Conservation (phyloP, 2,797 vertebrate genomes). For the Chaenodraco wilsoni region DNA sequence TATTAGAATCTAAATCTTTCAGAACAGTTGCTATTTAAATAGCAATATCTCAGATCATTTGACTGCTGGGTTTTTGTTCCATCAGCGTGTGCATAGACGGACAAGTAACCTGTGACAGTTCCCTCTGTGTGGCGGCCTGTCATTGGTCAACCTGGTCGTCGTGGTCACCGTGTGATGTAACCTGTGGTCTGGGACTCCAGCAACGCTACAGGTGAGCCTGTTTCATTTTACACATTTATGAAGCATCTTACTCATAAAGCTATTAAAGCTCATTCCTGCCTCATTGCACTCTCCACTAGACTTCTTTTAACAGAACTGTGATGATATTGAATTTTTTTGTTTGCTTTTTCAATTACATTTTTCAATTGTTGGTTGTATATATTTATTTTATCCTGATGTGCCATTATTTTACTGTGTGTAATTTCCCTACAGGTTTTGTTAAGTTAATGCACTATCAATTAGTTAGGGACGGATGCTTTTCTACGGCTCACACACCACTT, state of each 20-base stretch:
- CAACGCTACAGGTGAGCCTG: slow-evolving; percentile 87
- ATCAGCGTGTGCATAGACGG: slow-evolving; percentile 86
- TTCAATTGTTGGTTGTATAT: neutral
- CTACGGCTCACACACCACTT: neutral
- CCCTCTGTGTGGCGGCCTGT: slow-evolving; percentile 80
- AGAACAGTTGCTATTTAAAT: no score
- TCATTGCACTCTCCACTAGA: neutral
- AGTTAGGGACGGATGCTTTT: neutral
- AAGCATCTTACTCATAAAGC: neutral
- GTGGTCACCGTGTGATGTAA: slow-evolving; percentile 88
- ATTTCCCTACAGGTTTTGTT: neutral
- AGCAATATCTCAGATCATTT: neutral
- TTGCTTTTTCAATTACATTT: neutral
- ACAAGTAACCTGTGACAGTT: slow-evolving; percentile 78
- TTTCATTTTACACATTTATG: neutral
- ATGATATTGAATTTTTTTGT: neutral
- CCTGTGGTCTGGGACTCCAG: slow-evolving; percentile 86
- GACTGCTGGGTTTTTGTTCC: neutral
- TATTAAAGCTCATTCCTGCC: neutral
- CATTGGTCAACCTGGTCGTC: slow-evolving; percentile 91
- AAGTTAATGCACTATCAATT: neutral
- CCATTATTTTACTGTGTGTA: neutral
- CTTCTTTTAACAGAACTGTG: neutral
- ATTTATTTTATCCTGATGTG: neutral
- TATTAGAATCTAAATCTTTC: neutral